Base-by-base conservation (phyloP, 1,140 invertebrate species). In the Riptortus pedestris region DNA sequence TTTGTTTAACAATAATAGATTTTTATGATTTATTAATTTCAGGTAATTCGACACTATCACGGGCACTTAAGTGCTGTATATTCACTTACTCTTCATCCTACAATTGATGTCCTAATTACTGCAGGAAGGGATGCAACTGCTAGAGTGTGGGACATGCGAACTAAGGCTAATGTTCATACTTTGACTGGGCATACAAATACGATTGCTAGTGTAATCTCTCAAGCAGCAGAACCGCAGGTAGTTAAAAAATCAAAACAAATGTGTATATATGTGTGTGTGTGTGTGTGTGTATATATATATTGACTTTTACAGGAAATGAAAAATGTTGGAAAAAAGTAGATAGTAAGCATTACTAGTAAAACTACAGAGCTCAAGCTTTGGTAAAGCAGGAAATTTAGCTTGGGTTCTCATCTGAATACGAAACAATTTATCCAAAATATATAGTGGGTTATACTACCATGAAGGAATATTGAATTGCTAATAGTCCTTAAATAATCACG, bases 61-160 rank as follows among this genome's bases (percentile, higher is more conserved):
- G 97, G 96, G 0, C 96, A 99, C 78, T 79, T 99, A 51, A 98
- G 93, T 68, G 96, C 96, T 0, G 92, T 97, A 24, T 97, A 99
- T 78, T 85, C 88, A 0, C 77, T 99, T 67, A 86, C 92, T 14
- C 77, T 99, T 20, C 97, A 99, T 80, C 96, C 97, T 5, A 91
- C 86, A 3, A 87, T 99, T 63, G 96, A 99, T 80, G 85, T 99
- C 26, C 77, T 99, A 57, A 83, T 96, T 24, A 91, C 95, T 7
- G 92, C 91, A 62, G 95, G 95, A 0, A 79, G 96, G 67, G 96
- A 99, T 79, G 91, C 91, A 0, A 96, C 93, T 0, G 94, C 91
- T 0, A 80, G 96, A 67, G 91, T 98, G 38, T 99, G 96, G 96
- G 96, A 99, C 75, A 96, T 99, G 88, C 79, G 97, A 60, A 98